Conservation (phyloP, 1,140 invertebrate species). For the Hestina assimilis region DNA sequence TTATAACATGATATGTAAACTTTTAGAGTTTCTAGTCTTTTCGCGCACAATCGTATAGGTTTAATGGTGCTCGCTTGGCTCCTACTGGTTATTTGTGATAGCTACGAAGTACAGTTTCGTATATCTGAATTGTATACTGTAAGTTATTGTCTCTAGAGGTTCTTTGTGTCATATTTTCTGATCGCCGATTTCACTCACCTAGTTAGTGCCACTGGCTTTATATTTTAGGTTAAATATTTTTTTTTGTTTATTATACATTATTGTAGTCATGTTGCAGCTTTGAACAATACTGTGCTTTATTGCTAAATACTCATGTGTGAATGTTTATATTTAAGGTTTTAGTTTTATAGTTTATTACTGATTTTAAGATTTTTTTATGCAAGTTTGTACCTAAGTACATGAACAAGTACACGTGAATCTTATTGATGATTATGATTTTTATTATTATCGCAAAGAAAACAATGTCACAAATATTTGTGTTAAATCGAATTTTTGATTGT, state of each 20-base stretch:
- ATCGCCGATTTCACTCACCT: constrained; percentile 56
- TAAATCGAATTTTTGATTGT: constrained; percentile 25
- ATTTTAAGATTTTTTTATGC: constrained; percentile 61
- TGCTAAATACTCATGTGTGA: constrained; percentile 76
- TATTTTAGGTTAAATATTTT: constrained; percentile 58
- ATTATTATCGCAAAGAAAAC: constrained; percentile 35
- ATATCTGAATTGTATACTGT: constrained; percentile 49
- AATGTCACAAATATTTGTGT: constrained; percentile 48
- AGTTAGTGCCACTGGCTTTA: constrained; percentile 73
- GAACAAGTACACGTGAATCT: constrained; percentile 73
- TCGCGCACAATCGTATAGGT: constrained; percentile 67
- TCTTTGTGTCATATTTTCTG: constrained; percentile 72
- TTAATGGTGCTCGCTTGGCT: constrained; percentile 61
- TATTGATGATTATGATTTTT: constrained; percentile 61
- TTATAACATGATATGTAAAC: not conserved
- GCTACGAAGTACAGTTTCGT: constrained; percentile 53
- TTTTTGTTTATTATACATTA: constrained; percentile 47
- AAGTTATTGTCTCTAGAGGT: constrained; percentile 44
- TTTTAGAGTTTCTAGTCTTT: constrained; percentile 73
- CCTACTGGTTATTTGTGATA: constrained; percentile 66
- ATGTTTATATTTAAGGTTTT: constrained; percentile 67
- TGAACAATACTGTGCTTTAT: constrained; percentile 74
- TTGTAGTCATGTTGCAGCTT: constrained; percentile 75
- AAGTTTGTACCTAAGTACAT: constrained; percentile 71
- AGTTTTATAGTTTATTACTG: constrained; percentile 59